Evolutionary conservation across 2,797 vertebrate species (phyloP).

Genomic region (Rhadinocentrus ornatus): DNA sequence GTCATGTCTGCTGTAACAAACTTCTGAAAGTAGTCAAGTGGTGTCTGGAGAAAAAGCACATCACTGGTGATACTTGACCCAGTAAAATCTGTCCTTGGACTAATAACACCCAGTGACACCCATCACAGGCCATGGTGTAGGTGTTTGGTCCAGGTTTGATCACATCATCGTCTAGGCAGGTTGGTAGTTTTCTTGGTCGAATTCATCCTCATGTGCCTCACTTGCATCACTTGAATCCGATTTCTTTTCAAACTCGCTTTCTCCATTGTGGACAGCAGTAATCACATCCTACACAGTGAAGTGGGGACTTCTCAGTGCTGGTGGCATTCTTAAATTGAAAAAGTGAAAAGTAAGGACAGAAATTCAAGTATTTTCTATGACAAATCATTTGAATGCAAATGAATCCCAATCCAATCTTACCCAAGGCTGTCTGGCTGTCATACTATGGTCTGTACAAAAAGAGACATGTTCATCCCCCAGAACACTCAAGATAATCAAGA

Average conservation of each 20-base stretch:
- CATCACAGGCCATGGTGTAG: neutral
- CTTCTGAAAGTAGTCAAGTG: neutral
- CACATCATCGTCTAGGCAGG: neutral
- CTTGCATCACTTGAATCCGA: no score
- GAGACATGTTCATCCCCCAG: neutral
- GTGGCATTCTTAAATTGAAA: no score
- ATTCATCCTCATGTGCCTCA: no score
- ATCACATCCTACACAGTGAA: no score
- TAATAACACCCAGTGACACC: neutral
- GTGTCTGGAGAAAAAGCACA: neutral
- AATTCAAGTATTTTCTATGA: no score
- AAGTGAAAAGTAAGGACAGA: no score
- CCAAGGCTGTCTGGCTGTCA: slow-evolving; percentile 5
- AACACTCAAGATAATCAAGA: no score
- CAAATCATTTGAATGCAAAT: no score
- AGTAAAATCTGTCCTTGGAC: neutral
- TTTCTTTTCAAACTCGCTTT: no score
- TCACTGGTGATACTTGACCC: neutral
- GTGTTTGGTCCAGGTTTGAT: neutral
- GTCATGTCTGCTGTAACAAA: neutral
- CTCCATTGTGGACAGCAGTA: no score
- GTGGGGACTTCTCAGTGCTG: no score
- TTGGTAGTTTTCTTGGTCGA: no score
- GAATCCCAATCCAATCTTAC: neutral
- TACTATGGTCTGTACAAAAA: slow-evolving; percentile 9